Percentiles rank a stretch among this genome's conserved stretches.
Conservation (phyloP, 2,888 invertebrate genomes). For the Julus scandinavius region DNA sequence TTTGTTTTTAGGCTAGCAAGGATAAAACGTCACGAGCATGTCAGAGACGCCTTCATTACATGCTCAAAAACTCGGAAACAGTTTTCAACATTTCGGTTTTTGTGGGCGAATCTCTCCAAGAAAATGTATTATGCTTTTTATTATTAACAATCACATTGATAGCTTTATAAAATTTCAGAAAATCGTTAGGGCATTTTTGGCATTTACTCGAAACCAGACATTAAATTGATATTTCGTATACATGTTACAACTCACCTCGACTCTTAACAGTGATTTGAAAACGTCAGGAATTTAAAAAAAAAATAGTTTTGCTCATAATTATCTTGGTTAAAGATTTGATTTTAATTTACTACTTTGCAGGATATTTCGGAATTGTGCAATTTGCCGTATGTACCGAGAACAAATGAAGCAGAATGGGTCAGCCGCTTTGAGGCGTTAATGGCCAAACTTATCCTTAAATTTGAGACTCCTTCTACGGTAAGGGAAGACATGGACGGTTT, state of each 20-base stretch:
- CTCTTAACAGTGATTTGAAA: too few species aligned
- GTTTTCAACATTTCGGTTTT: conserved; percentile 72
- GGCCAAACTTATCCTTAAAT: conserved; percentile 58
- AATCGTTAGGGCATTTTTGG: too few species aligned
- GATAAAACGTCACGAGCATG: conserved; percentile 79
- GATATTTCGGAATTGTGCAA: conserved; percentile 50
- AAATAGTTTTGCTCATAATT: too few species aligned
- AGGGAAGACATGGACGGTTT: background rate
- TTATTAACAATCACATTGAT: background rate
- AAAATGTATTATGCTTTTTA: conserved; percentile 64
- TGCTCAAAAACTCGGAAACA: conserved; percentile 72
- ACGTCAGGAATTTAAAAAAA: too few species aligned
- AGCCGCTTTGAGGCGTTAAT: conserved; percentile 59
- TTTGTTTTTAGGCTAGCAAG: conserved; percentile 65
- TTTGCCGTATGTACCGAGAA: conserved; percentile 58
- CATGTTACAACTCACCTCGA: too few species aligned
- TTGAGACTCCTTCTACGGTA: conserved; percentile 54
- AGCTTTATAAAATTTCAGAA: too few species aligned
- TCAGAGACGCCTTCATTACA: conserved; percentile 73
- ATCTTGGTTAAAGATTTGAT: background rate
- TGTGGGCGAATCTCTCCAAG: conserved; percentile 73
- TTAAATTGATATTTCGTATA: too few species aligned
- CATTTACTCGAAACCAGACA: too few species aligned
- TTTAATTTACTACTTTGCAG: conserved; percentile 45
- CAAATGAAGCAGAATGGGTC: conserved; percentile 59